A percentile compares a stretch with the other conserved stretches of the same genome.
These are phyloP conservation scores for Augochlorella aurata DNA, from an alignment of 2,888 invertebrate species.

Conservation along the genomic window DNA sequence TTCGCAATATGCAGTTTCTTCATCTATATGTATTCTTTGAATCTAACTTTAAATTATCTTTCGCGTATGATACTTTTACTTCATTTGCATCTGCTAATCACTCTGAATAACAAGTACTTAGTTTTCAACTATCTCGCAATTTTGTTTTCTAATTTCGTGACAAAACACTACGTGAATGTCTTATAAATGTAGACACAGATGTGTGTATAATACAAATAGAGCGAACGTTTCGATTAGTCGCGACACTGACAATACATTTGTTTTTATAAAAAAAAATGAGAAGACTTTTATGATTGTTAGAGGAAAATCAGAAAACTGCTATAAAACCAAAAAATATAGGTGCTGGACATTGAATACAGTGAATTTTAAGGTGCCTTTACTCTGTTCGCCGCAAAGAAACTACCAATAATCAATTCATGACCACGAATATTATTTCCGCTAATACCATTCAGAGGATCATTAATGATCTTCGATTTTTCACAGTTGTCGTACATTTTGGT, in stretches of 20 bases:
- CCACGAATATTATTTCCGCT: conserved; percentile 38
- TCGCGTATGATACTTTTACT: background rate
- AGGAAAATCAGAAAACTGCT: conserved; percentile 1
- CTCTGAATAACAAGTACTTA: conserved; percentile 1
- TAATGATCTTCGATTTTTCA: conserved; percentile 16
- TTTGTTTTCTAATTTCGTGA: conserved; percentile 2
- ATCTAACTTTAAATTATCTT: no score
- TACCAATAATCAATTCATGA: conserved; percentile 40
- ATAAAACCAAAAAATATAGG: conserved; percentile 53
- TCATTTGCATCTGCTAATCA: background rate
- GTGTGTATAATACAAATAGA: background rate
- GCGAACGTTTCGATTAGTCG: conserved; percentile 4
- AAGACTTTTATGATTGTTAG: conserved; percentile 37
- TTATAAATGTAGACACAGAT: background rate
- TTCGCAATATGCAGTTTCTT: background rate
- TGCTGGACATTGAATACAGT: conserved; percentile 55
- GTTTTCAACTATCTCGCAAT: background rate
- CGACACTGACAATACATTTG: background rate
- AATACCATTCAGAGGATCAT: conserved; percentile 26
- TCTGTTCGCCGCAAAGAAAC: conserved; percentile 46
- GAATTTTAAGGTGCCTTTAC: conserved; percentile 65
- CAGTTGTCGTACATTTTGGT: background rate
- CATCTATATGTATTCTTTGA: background rate
- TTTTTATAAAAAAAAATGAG: conserved; percentile 8
- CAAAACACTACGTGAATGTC: background rate